These are phyloP conservation scores for Anagyrus pseudococci DNA, from an alignment of 2,888 invertebrate genomes.

Conservation along the genomic window DNA sequence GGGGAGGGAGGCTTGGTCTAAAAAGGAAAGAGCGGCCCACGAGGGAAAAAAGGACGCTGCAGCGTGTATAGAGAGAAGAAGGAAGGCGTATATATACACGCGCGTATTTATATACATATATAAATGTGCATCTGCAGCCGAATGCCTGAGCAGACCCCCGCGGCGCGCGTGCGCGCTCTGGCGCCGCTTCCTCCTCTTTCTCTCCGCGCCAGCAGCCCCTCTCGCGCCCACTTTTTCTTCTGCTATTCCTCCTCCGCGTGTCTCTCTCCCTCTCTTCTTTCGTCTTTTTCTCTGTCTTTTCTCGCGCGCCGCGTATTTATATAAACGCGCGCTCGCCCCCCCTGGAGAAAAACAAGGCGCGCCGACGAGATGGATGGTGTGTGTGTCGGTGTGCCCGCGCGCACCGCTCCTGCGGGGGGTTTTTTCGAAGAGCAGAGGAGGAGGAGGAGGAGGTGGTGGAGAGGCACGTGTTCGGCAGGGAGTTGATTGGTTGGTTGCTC, in stretches of 20 bases:
- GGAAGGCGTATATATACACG: neutral
- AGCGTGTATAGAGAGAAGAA: neutral
- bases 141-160: conserved; percentile 38
- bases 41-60: neutral
- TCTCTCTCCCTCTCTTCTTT: neutral
- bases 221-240: too few relatives aligned
- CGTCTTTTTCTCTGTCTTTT: neutral
- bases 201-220: conserved; percentile 23
- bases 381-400: neutral
- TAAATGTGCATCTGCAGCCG: conserved; percentile 19
- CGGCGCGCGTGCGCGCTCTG: conserved; percentile 38
- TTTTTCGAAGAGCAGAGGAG: neutral
- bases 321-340: neutral
- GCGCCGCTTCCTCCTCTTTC: conserved; percentile 21
- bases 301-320: neutral
- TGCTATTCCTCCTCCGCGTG: neutral
- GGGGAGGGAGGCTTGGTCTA: too few relatives aligned
- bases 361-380: neutral
- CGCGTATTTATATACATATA: conserved; percentile 32
- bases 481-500: too few relatives aligned
- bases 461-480: neutral
- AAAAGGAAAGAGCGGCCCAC: conserved; percentile 3
- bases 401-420: too few relatives aligned
- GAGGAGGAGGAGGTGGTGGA: neutral
- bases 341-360: neutral